These are phyloP conservation scores for Heliconius sara DNA, from an alignment of 2,888 invertebrate genomes.

Conservation along the genomic window DNA sequence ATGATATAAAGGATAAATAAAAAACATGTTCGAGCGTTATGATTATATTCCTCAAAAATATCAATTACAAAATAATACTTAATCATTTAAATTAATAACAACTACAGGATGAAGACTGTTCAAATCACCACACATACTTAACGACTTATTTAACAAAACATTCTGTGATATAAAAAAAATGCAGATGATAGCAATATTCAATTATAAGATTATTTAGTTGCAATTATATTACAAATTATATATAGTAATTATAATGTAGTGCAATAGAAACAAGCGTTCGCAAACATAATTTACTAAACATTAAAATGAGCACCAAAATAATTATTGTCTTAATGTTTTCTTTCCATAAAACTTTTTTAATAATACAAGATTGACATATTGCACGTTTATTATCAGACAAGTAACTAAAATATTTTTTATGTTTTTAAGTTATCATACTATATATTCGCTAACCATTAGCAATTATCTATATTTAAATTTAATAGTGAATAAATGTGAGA, in stretches of 20 bases:
- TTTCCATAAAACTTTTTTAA: not conserved
- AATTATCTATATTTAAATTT: not conserved
- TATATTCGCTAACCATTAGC: not conserved
- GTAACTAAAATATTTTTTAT: not conserved
- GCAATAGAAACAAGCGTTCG: not conserved
- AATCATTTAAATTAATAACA: not conserved
- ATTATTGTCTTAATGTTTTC: not conserved
- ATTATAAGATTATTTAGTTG: not conserved
- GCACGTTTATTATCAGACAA: not conserved
- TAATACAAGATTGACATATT: not conserved
- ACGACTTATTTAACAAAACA: not conserved
- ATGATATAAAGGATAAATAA: slow-evolving; percentile 2
- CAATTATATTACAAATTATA: not conserved
- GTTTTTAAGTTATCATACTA: not conserved
- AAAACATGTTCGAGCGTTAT: slow-evolving; percentile 62
- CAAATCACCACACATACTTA: slow-evolving; percentile 6
- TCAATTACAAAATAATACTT: slow-evolving; percentile 34
- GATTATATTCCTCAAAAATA: slow-evolving; percentile 57
- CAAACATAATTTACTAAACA: slow-evolving; percentile 7
- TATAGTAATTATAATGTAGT: too few relatives aligned
- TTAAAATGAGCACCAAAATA: not conserved
- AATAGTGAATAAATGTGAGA: not conserved
- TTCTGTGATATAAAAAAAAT: slow-evolving; percentile 21
- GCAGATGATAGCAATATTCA: slow-evolving; percentile 7
- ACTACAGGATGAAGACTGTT: not conserved